Conservation (phyloP, 2,888 invertebrate genomes). For the Amitus sp. region DNA sequence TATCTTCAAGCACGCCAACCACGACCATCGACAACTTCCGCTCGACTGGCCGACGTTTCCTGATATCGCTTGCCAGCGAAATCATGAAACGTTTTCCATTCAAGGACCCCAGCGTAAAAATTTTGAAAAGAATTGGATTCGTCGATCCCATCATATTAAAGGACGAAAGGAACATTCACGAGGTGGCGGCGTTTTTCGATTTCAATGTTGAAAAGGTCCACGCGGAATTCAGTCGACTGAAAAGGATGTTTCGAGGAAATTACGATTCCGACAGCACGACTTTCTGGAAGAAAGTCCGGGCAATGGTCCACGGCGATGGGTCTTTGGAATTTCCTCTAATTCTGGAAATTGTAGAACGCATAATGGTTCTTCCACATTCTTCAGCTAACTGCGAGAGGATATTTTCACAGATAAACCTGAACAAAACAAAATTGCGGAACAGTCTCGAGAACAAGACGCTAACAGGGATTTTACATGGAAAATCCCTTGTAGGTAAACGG, state of each 20-base stretch:
- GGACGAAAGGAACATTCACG: slow-evolving; percentile 1
- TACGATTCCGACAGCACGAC: background rate
- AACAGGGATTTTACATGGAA: slow-evolving; percentile 7
- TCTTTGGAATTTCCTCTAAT: slow-evolving; percentile 19
- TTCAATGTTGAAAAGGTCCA: slow-evolving; percentile 20
- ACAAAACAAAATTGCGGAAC: slow-evolving; percentile 22
- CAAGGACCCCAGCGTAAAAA: slow-evolving; percentile 9
- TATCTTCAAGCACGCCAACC: background rate
- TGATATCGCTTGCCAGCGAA: slow-evolving; percentile 6
- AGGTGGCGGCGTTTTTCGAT: slow-evolving; percentile 18
- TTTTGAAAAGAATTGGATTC: slow-evolving; percentile 14
- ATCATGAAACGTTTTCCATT: slow-evolving; percentile 14
- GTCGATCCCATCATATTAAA: slow-evolving; percentile 10
- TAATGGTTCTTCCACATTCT: slow-evolving; percentile 13
- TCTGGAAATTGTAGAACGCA: slow-evolving; percentile 13
- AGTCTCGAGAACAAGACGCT: slow-evolving; percentile 2
- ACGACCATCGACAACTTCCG: background rate
- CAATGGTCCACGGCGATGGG: slow-evolving; percentile 4
- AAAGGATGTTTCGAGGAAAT: slow-evolving; percentile 17
- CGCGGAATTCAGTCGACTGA: slow-evolving; percentile 10
- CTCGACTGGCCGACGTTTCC: background rate
- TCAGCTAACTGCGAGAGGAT: slow-evolving; percentile 3
- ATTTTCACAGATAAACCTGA: slow-evolving; percentile 23
- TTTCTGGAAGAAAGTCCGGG: slow-evolving; percentile 19
- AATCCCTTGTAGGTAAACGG: background rate